Evolutionary conservation across 2,797 vertebrate species (phyloP).

Genomic region (Sebastes steindachneri): DNA sequence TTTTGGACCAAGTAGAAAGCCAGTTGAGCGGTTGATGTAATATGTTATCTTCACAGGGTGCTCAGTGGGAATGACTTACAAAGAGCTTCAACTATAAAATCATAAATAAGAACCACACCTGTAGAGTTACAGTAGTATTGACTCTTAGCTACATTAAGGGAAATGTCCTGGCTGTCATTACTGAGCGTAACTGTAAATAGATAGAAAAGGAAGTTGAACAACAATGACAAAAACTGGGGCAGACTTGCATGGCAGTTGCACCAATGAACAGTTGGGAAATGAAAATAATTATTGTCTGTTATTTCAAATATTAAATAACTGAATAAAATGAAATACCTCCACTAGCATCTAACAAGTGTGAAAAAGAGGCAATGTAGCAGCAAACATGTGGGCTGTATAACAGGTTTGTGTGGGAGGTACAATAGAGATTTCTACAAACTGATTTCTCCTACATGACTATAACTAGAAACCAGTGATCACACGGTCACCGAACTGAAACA

Average conservation of each 20-base stretch:
- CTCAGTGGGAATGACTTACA: not conserved
- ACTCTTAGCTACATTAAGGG: not conserved
- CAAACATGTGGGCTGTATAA: not conserved
- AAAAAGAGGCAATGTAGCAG: not conserved
- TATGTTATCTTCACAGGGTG: not conserved
- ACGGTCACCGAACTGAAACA: not conserved
- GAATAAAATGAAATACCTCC: not conserved
- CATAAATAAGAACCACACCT: not conserved
- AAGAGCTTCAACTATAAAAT: not conserved
- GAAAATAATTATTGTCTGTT: not conserved
- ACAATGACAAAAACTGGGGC: not conserved
- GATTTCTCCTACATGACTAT: not conserved
- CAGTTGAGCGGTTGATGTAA: not conserved
- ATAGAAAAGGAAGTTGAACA: not conserved
- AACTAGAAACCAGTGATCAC: not conserved
- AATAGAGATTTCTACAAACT: not conserved
- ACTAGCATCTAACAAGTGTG: not conserved
- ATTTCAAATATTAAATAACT: not conserved
- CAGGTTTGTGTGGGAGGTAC: constrained; percentile 2
- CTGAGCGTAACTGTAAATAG: not conserved
- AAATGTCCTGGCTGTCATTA: not conserved
- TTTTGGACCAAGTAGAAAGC: not conserved
- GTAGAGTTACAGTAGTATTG: not conserved
- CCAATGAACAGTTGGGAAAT: not conserved
- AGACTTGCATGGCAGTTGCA: not conserved